Base-by-base conservation (phyloP, 2,113 vertebrate genomes). In the Pachycephala philippinensis region DNA sequence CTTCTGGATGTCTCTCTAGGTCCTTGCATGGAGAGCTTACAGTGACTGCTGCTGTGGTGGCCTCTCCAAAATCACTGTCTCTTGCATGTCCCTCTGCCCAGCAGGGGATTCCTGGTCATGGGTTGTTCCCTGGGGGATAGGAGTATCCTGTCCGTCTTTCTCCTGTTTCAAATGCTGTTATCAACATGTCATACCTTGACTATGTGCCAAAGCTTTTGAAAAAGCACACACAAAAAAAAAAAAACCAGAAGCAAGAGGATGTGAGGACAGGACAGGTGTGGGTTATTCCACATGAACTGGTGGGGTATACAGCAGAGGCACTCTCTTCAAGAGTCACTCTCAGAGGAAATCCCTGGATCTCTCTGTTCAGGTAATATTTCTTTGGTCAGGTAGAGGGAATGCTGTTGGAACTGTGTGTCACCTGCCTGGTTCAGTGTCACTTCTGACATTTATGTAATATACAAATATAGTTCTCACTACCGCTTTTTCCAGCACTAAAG, bases 391-490 rank as follows among this genome's bases (percentile, higher is more conserved):
- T 28, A 81, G 63, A 70, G 3, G 20, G 39, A 86, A 35, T n/a
- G 20, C 56, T 74, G 1, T 45, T 26, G 56, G 18, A 74, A n/a
- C 27, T 37, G 5, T 44, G 37, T 80, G 35, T 28, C 20, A 76
- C 21, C 61, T 72, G 61, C 16, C 60, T 82, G 50, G 28, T 59
- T 81, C 47, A 35, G 22, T 78, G 72, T 86, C 40, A 60, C 9
- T 88, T 93, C 54, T 89, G 78, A 66, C 80, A 80, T 93, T 96
- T 86, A 95, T 50, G 71, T 84, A 91, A 89, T 81, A 60, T 8
- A 65, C 11, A 92, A 93, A 81, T 75, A 64, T 7, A 39, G 31
- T 45, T 86, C 50, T 90, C 14, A n/a, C 15, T 80, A 53, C 42
- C 16, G 11, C 39, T 76, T 93, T 89, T 68, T 83, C 28, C 63